Evolutionary conservation across 2,888 invertebrate species (phyloP).

Genomic region (Cheilosia scutellata): DNA sequence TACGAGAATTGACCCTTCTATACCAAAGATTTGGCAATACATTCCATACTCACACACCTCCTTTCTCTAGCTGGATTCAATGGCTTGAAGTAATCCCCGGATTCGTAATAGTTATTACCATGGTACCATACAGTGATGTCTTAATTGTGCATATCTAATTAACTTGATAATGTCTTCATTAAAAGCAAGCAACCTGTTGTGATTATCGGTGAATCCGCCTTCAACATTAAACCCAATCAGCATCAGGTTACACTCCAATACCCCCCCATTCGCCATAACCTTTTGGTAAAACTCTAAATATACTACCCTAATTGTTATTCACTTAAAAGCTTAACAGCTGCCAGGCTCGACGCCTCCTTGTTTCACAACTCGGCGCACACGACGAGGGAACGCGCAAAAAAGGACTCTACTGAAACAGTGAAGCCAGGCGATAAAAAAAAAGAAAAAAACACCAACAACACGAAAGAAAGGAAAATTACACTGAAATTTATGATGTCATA

Average conservation of each 20-base stretch:
- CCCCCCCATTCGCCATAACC: slow-evolving; percentile 12
- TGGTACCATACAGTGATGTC: neutral
- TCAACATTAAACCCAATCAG: slow-evolving; percentile 57
- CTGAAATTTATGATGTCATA: slow-evolving; percentile 70
- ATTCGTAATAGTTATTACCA: neutral
- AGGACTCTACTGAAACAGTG: slow-evolving; percentile 35
- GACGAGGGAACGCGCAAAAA: slow-evolving; percentile 30
- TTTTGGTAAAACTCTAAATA: slow-evolving; percentile 53
- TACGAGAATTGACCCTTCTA: no score
- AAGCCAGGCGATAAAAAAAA: slow-evolving; percentile 37
- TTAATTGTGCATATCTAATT: slow-evolving; percentile 56
- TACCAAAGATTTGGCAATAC: no score
- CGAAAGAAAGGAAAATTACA: slow-evolving; percentile 64
- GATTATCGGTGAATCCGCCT: slow-evolving; percentile 61
- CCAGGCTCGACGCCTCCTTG: slow-evolving; percentile 69
- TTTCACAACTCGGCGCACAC: slow-evolving; percentile 69
- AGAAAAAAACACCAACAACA: slow-evolving; percentile 35
- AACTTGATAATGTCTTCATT: slow-evolving; percentile 71
- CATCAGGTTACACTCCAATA: slow-evolving; percentile 45
- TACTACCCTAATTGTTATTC: slow-evolving; percentile 75
- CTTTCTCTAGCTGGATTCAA: neutral
- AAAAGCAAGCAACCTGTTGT: slow-evolving; percentile 70
- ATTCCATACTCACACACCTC: neutral
- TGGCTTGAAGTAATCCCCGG: neutral
- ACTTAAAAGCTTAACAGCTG: slow-evolving; percentile 75